A percentile compares a stretch with the other conserved stretches of the same genome.
Conservation (phyloP, 2,797 vertebrate genomes). For the Eulemur mongoz region DNA sequence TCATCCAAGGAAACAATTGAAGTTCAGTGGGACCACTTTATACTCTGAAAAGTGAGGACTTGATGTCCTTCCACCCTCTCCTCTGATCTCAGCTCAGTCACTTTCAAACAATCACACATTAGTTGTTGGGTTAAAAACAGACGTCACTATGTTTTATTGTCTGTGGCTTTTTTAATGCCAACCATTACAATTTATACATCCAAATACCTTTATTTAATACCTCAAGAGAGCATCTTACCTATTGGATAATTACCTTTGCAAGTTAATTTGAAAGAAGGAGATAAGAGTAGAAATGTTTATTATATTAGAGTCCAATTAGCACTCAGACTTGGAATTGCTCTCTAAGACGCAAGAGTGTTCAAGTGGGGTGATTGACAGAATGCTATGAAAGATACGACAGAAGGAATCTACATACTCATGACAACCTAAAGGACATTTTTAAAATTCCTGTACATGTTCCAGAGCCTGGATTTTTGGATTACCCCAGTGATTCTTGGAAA, state of each 20-base stretch:
- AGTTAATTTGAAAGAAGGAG: neutral
- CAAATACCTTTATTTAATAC: neutral
- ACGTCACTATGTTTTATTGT: neutral
- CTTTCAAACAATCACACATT: neutral
- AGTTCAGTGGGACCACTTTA: neutral
- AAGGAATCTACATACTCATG: neutral
- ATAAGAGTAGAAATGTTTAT: neutral
- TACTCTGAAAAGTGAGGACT: rapidly evolving
- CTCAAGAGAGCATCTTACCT: neutral
- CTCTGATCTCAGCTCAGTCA: neutral
- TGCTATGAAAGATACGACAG: neutral
- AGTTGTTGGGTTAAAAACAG: neutral
- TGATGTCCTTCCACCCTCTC: neutral
- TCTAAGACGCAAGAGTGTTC: neutral
- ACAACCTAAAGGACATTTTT: neutral
- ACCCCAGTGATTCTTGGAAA: constrained; percentile 18
- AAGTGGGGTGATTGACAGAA: neutral
- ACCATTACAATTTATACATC: neutral
- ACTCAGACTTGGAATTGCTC: neutral
- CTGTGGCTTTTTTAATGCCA: neutral
- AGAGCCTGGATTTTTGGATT: neutral
- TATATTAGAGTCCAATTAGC: neutral
- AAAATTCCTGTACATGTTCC: neutral
- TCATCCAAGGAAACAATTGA: neutral
- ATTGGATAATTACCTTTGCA: neutral